These are phyloP conservation scores for Spheniscus humboldti DNA, from an alignment of 2,797 vertebrate species.

Conservation along the genomic window DNA sequence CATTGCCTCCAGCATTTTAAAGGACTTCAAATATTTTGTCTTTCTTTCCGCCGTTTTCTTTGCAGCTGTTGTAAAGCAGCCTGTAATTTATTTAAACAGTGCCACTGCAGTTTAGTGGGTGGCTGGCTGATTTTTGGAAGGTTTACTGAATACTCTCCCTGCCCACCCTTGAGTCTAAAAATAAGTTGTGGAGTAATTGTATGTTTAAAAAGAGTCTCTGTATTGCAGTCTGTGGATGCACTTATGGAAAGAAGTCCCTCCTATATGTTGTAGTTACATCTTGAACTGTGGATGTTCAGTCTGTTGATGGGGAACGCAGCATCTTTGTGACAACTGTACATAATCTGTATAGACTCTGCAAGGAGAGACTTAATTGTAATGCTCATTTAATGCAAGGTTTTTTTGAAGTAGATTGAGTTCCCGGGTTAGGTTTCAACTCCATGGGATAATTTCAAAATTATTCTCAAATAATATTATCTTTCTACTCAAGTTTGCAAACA, in stretches of 20 bases:
- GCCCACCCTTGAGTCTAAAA: slow-evolving; percentile 26
- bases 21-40: not conserved
- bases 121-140: slow-evolving; percentile 28
- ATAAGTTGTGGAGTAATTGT: not conserved
- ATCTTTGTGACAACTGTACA: not conserved
- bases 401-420: not conserved
- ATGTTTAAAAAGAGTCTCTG: not conserved
- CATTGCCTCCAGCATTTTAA: not conserved
- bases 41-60: not conserved
- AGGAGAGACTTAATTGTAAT: not conserved
- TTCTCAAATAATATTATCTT: not conserved
- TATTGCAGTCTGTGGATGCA: not conserved
- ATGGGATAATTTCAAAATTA: not conserved
- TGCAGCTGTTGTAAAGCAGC: not conserved
- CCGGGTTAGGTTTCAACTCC: not conserved
- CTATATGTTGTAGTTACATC: not conserved
- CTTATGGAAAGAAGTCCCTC: not conserved
- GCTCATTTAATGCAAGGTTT: fast-evolving
- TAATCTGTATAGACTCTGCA: not conserved
- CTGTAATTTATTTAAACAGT: not conserved
- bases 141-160: slow-evolving; percentile 6
- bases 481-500: not conserved
- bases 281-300: not conserved
- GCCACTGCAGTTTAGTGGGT: slow-evolving; percentile 29
- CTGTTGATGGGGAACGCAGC: fast-evolving